A percentile compares a stretch with the other conserved stretches of the same genome.
These are phyloP conservation scores for Thunnus thynnus DNA, from an alignment of 2,113 vertebrate species.

Conservation along the genomic window DNA sequence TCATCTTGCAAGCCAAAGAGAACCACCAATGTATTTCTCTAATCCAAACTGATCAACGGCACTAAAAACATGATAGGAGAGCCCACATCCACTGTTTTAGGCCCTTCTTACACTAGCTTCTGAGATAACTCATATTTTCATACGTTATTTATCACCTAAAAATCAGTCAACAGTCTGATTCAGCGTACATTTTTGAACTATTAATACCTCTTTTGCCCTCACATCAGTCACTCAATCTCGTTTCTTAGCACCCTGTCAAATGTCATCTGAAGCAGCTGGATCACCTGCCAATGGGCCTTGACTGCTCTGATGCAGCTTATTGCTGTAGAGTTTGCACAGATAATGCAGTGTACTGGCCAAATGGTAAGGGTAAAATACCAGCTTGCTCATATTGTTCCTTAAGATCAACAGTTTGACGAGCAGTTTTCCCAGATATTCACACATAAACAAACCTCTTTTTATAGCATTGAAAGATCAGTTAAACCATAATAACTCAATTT, in stretches of 20 bases:
- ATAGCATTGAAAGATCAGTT: not conserved
- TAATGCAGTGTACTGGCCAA: too few species aligned
- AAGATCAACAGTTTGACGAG: not conserved
- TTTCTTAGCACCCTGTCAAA: not conserved
- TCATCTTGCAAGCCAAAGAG: not conserved
- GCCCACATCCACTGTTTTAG: not conserved
- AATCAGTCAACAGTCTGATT: not conserved
- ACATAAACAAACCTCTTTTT: not conserved
- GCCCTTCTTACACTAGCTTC: not conserved
- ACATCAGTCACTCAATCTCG: not conserved
- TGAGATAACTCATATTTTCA: constrained; percentile 14
- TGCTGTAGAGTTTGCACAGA: not conserved
- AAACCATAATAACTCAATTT: not conserved
- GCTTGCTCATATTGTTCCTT: not conserved
- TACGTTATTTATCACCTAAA: not conserved
- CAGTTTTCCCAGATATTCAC: not conserved
- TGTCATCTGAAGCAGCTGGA: constrained; percentile 7
- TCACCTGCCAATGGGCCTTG: constrained; percentile 7
- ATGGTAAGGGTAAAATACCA: not conserved
- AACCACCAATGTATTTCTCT: not conserved
- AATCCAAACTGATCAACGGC: not conserved
- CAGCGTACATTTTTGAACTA: not conserved
- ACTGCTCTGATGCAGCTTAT: not conserved
- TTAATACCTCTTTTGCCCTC: not conserved
- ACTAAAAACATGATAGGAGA: not conserved